Evolutionary conservation across 2,888 invertebrate species (phyloP), one percentile per base, ranked within the genome.

Genomic region (Netelia inedita): DNA sequence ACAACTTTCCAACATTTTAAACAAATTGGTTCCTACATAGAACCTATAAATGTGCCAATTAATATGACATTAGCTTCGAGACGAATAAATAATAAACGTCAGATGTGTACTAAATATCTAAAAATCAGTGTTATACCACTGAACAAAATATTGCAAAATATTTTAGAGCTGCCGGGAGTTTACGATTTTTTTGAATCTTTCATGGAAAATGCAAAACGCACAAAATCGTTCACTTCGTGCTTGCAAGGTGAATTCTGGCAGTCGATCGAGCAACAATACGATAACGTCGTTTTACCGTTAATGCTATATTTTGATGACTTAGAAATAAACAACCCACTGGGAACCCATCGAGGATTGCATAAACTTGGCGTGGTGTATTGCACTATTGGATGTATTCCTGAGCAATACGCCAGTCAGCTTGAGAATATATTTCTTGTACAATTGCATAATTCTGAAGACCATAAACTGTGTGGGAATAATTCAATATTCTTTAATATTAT

Each of bases 151-250:
- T 85, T 88, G 16, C 80, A 57, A 35, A 79, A 79, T 53, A 84
- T 87, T 68, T 78, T 88, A 23, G 78, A 87, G 80, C 61, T 87
- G 28, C 87, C 87, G 19, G 65, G 76, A 53, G 83, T 87, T n/a
- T 87, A 79, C 43, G 21, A 74, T 59, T 2, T 23, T 61, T 28
- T 61, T 35, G n/a, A 28, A 28, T 28, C 28, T 10, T 61, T n/a
- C 23, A 28, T 28, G 23, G 28, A 23, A 61, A 61, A 10, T 10
- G 28, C 28, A 11, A 61, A 61, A 61, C 14, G 28, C 61, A 61
- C 28, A 23, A 23, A 35, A 61, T 28, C n/a, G 61, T 35, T 74
- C 16, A 74, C 11, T 53, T 65, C 6, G 50, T 23, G 8, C 53
- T 35, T 74, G 53, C 75, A 66, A 55, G 75, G 75, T 19, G 53